Evolutionary conservation across 2,797 vertebrate species (phyloP), one percentile per base, ranked within the genome.

Genomic region (Crossoptilon crossoptilon): DNA sequence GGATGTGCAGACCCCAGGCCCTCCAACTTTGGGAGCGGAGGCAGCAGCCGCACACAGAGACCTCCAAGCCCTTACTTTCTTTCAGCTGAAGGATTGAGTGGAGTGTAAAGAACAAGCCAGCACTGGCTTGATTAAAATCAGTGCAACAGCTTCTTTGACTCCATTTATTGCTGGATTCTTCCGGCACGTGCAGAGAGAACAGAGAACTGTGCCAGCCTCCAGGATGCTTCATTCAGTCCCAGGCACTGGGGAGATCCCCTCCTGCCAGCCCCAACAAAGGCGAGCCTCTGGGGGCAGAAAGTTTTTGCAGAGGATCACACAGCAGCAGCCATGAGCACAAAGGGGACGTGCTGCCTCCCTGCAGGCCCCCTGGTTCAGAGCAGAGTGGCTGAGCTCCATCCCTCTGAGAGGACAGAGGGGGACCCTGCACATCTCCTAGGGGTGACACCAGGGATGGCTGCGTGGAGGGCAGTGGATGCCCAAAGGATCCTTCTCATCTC

Each of bases 11-110:
- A 59, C 39, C 74, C 58, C 60, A 41, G 26, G 9, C 60, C 37
- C 35, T 55, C 35, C 13, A 10, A 27, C 67, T 77, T 70, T 39
- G 17, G 0, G 0, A 4, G 4, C 8, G 2, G 29, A 17, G 11
- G 35, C 10, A 83, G 64, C 8, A 4, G 16, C 11, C 4, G 1
- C 39, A 19, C 0, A 8, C 41, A 37, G 91, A 74, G 66, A 16
- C 37, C 6, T 16, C 0, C 3, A 63, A 51, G 43, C 18, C 43
- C 33, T 46, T 31, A 17, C 13, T 22, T 48, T 9, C 24, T 41
- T 68, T 68, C 35, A 24, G n/a, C 27, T 29, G 48, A 35, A 41
- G 24, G 39, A 11, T 6, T 53, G 63, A 18, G 27, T 37, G 15
- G 18, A n/a, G 35, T 22, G 8, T 39, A 55, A 14, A 37, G 48